phyloP scores from a whole-genome alignment of 2,797 vertebrate genomes.

The Gymnoscopelus microlampas region DNA sequence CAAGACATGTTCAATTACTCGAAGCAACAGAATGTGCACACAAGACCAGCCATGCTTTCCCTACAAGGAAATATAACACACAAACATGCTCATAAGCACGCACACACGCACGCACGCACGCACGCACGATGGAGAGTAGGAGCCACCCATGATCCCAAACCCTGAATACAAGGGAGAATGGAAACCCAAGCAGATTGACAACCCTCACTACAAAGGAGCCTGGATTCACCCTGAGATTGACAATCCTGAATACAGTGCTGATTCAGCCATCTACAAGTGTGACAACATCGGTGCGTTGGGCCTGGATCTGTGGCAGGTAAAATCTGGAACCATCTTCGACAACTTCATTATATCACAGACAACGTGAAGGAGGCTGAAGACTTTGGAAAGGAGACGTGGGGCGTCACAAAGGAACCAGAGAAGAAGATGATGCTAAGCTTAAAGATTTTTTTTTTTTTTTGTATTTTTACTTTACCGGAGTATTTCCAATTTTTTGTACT shows the following conservation, averaged over 20 bases:
- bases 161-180: conserved; percentile 97
- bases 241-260: conserved; percentile 84
- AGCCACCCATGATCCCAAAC: conserved; percentile 93
- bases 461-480: too few relatives aligned
- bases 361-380: too few relatives aligned
- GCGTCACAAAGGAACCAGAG: too few relatives aligned
- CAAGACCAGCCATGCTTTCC: conserved; percentile 37
- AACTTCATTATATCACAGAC: too few relatives aligned
- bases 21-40: conserved; percentile 44
- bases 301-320: conserved; percentile 87
- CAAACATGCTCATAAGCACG: neutral
- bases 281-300: conserved; percentile 78
- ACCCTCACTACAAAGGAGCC: too few relatives aligned
- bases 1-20: conserved; percentile 67
- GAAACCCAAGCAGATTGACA: too few relatives aligned
- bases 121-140: conserved; percentile 91
- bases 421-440: too few relatives aligned
- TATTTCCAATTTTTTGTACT: too few relatives aligned
- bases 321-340: too few relatives aligned
- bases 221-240: too few relatives aligned
- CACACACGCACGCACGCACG: neutral
- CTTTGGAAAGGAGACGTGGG: too few relatives aligned
- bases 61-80: conserved; percentile 9
- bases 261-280: conserved; percentile 82
- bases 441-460: too few relatives aligned